Percentiles rank a stretch among this genome's conserved stretches.
Conservation (phyloP, 2,113 vertebrate genomes). For the Oryzias curvinotus region DNA sequence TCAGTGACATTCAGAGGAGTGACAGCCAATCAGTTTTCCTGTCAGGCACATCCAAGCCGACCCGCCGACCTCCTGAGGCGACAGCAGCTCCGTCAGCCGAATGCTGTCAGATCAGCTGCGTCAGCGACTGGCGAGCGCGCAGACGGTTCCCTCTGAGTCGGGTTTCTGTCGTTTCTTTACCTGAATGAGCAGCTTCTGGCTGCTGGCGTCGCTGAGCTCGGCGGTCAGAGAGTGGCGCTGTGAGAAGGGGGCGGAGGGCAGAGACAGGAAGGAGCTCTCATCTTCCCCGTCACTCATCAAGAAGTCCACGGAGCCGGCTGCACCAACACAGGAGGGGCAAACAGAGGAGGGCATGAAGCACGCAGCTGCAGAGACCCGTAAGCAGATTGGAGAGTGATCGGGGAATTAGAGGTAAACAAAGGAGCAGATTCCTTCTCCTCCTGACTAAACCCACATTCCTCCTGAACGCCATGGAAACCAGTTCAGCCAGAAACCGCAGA, state of each 20-base stretch:
- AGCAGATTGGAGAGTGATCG: constrained; percentile 15
- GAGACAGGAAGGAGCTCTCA: constrained; percentile 67
- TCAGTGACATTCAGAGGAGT: too few relatives aligned
- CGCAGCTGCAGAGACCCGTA: neutral
- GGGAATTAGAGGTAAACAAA: neutral
- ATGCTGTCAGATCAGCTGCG: too few relatives aligned
- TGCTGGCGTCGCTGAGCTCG: constrained; percentile 64
- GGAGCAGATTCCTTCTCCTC: neutral
- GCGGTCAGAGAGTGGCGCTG: constrained; percentile 73
- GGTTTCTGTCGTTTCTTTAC: constrained; percentile 31
- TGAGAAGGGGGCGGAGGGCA: constrained; percentile 66
- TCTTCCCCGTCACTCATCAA: constrained; percentile 70
- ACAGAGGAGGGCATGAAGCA: neutral
- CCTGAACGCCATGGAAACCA: constrained; percentile 45
- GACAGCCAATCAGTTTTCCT: too few relatives aligned
- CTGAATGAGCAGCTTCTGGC: constrained; percentile 77
- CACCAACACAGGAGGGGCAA: constrained; percentile 5
- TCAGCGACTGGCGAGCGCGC: too few relatives aligned
- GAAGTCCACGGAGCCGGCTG: constrained; percentile 77
- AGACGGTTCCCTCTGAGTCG: neutral
- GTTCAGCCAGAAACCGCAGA: constrained; percentile 45
- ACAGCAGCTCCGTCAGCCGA: too few relatives aligned
- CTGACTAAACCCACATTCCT: neutral
- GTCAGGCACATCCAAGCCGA: too few relatives aligned
- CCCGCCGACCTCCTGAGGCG: too few relatives aligned